Evolutionary conservation across 2,113 vertebrate species (phyloP), one percentile per base, ranked within the genome.

Genomic region (Labeo catla): DNA sequence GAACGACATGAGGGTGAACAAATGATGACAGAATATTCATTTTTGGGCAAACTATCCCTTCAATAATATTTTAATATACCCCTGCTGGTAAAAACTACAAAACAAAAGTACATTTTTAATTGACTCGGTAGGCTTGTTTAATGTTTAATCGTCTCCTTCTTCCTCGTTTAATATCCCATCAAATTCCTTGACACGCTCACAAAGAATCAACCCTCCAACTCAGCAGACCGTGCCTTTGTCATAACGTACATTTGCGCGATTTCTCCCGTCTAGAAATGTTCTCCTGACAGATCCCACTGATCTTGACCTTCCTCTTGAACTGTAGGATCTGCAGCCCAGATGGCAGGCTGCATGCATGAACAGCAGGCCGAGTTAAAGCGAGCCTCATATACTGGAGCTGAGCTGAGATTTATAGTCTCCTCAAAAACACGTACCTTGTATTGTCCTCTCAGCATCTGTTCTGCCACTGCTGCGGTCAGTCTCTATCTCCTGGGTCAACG

Each of bases 381-480:
- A 97, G 96, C 96, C 96, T 97, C 96, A 96, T 96, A 97, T 91
- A 92, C 82, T 89, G 91, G 87, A 90, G 89, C 91, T 89, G 90
- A 89, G 92, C 89, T 91, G 91, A 98, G 97, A 98, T 99, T 98
- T 98, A 99, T 98, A 94, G 97, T 96, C 96, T 96, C 96, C 96
- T 97, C 95, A 95, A 95, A 96, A 95, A 96, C 96, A 96, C 96
- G 95, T 98, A 99, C 98, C 98, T 99, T 99, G 98, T 99, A 99
- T 98, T 98, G 98, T 98, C 98, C 98, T 99, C 97, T 99, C 98
- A 96, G 98, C 97, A 98, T 99, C 98, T 99, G 98, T 98, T 98
- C 98, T 97, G 95, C 97, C 96, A 95, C 96, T 96, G 90, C 96
- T 97, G 96, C 97, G 98, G 97, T 99, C 98, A 97, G 96, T 97